Conservation (phyloP, 2,797 vertebrate species). For the Mallotus villosus region DNA sequence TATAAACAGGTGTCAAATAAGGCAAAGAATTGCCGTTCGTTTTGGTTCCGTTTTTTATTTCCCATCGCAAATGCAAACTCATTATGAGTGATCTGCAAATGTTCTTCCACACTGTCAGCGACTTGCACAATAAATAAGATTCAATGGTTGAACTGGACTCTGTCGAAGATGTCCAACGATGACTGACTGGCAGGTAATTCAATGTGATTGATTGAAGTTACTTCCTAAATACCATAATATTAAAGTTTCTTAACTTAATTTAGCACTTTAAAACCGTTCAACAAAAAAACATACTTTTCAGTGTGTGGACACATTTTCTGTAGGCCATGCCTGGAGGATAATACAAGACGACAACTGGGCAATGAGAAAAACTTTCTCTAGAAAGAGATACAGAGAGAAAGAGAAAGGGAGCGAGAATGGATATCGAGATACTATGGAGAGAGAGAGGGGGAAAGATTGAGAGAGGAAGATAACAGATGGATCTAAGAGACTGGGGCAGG, state of each 20-base stretch:
- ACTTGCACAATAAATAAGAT: constrained; percentile 4
- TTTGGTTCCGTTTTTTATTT: constrained; percentile 7
- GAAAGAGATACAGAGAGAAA: not conserved
- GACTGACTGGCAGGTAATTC: not conserved
- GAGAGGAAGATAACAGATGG: not conserved
- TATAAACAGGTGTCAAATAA: not conserved
- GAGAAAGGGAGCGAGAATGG: not conserved
- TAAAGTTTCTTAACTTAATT: too few relatives aligned
- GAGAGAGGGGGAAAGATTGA: not conserved
- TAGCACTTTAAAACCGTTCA: not conserved
- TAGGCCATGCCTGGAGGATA: too few relatives aligned
- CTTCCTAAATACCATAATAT: too few relatives aligned
- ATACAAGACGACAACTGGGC: too few relatives aligned
- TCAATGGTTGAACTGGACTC: not conserved
- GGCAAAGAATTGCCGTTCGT: not conserved
- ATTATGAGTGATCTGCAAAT: constrained; percentile 15
- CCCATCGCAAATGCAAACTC: constrained; percentile 8
- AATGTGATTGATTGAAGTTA: too few relatives aligned
- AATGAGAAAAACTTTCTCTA: too few relatives aligned
- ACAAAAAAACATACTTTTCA: not conserved
- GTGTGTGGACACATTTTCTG: not conserved
- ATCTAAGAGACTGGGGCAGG: not conserved
- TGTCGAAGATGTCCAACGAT: not conserved
- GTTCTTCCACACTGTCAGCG: not conserved
- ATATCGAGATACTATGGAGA: not conserved